Percentiles rank a stretch among this genome's conserved stretches.
phyloP scores from a whole-genome alignment of 2,888 invertebrate species.

The Tinea pellionella region DNA sequence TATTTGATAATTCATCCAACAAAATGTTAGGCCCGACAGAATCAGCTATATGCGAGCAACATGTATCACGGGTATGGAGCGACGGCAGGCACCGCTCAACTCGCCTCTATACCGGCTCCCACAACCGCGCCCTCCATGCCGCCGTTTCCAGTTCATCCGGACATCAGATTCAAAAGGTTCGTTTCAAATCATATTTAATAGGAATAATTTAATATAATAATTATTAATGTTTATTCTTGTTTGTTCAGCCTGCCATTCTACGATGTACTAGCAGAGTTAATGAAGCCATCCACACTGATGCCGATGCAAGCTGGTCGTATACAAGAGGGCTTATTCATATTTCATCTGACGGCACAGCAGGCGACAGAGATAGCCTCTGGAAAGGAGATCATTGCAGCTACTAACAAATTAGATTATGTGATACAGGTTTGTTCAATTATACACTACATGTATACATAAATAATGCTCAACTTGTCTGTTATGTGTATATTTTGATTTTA shows the following conservation, averaged over 20 bases:
- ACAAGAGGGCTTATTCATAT: conserved; percentile 88
- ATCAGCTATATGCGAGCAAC: not conserved
- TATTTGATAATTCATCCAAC: no score
- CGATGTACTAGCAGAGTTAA: conserved; percentile 85
- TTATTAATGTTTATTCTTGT: conserved; percentile 23
- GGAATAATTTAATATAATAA: no score
- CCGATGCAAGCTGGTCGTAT: conserved; percentile 75
- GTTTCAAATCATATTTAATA: conserved; percentile 15
- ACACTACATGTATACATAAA: no score
- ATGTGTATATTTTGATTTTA: conserved; percentile 45
- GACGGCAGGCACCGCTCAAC: conserved; percentile 37
- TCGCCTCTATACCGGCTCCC: conserved; percentile 57
- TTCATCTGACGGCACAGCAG: conserved; percentile 92
- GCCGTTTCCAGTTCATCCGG: conserved; percentile 87
- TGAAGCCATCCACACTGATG: conserved; percentile 90
- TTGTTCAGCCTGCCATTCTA: conserved; percentile 84
- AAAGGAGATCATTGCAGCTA: conserved; percentile 70
- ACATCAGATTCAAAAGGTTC: conserved; percentile 86
- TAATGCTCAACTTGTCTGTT: not conserved
- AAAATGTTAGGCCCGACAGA: not conserved
- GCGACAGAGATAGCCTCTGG: conserved; percentile 90
- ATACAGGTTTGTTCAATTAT: conserved; percentile 60
- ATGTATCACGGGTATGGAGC: conserved; percentile 63
- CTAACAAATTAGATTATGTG: conserved; percentile 75
- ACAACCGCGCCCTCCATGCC: conserved; percentile 58